Conservation (phyloP, 2,888 invertebrate genomes). For the Petrolisthes cinctipes region DNA sequence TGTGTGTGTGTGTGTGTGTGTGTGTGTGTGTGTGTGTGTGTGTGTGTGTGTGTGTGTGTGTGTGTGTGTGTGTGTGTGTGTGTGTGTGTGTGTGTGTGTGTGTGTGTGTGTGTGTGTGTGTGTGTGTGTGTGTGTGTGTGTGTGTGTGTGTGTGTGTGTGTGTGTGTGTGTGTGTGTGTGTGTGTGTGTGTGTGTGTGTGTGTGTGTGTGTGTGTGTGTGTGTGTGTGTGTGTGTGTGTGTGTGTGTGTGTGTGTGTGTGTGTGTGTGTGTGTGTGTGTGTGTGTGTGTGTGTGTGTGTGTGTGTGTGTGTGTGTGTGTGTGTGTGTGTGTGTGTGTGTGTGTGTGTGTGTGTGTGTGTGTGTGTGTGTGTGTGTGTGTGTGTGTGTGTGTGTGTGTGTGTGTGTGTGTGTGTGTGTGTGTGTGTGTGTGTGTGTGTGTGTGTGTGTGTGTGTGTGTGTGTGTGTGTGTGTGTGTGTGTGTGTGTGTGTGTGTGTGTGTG, state of each 20-base stretch:
- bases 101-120: neutral
- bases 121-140: neutral
- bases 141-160: neutral
- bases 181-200: neutral
- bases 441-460: slow-evolving; percentile 24
- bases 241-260: neutral
- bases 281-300: slow-evolving; percentile 25
- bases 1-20: neutral
- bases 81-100: neutral
- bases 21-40: neutral
- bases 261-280: slow-evolving; percentile 19
- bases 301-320: slow-evolving; percentile 29
- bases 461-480: slow-evolving; percentile 24
- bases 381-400: slow-evolving; percentile 12
- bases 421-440: slow-evolving; percentile 17
- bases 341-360: slow-evolving; percentile 20
- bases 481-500: slow-evolving; percentile 24
- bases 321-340: slow-evolving; percentile 13
- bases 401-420: neutral
- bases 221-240: neutral
- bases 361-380: slow-evolving; percentile 27
- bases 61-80: neutral
- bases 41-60: neutral
- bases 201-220: neutral
- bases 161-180: neutral